Conservation (phyloP, 2,797 vertebrate genomes). For the Esox lucius region DNA sequence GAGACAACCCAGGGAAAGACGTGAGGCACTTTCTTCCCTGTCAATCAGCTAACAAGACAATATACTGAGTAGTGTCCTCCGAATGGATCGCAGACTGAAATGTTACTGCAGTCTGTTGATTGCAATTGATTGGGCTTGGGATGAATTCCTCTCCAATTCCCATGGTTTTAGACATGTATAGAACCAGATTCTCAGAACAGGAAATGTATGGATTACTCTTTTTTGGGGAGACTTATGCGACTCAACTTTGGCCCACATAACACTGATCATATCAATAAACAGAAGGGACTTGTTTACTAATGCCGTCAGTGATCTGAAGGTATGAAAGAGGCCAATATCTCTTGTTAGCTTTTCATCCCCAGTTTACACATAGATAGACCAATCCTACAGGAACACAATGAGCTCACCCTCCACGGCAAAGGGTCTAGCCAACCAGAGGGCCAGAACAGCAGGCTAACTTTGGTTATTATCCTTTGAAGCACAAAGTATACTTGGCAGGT, state of each 20-base stretch:
- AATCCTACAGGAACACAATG: background rate
- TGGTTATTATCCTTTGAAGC: slow-evolving; percentile 5
- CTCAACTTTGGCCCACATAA: background rate
- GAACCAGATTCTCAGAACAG: background rate
- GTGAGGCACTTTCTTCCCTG: background rate
- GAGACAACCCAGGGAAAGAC: background rate
- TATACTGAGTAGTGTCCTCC: background rate
- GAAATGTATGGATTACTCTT: background rate
- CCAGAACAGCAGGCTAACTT: slow-evolving; percentile 6
- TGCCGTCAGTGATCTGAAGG: background rate
- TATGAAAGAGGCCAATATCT: background rate
- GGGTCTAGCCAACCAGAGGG: slow-evolving; percentile 3
- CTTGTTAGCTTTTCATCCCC: background rate
- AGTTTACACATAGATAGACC: background rate
- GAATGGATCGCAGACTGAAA: background rate
- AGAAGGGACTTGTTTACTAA: background rate
- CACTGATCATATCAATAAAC: background rate
- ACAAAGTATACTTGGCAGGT: background rate
- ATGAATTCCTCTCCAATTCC: background rate
- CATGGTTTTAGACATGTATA: background rate
- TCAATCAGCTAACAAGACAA: background rate
- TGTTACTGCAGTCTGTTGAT: background rate
- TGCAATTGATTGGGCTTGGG: background rate
- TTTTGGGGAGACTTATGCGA: background rate
- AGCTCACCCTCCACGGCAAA: slow-evolving; percentile 10